A percentile compares a stretch with the other conserved stretches of the same genome.
phyloP scores from a whole-genome alignment of 2,113 vertebrate species.

The Pteropus alecto region DNA sequence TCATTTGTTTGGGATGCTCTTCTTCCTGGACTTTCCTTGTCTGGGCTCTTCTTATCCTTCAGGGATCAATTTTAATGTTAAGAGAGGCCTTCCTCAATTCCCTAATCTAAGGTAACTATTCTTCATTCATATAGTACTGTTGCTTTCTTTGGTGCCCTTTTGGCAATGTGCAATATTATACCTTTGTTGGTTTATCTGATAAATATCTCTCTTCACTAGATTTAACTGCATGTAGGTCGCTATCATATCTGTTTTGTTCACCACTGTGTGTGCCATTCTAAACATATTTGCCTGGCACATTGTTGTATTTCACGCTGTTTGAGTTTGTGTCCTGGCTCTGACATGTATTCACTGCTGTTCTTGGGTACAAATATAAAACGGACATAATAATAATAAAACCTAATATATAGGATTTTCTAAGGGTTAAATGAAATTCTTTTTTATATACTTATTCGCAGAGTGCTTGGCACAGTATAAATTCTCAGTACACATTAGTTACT shows the following conservation, averaged over 20 bases:
- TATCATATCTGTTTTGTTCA: background rate
- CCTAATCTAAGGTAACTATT: background rate
- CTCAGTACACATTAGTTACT: background rate
- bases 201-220: background rate
- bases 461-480: background rate
- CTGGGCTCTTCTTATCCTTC: background rate
- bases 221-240: background rate
- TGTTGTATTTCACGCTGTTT: background rate
- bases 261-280: background rate
- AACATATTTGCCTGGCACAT: background rate
- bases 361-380: background rate
- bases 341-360: background rate
- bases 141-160: background rate
- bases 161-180: background rate
- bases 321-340: background rate
- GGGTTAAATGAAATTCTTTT: background rate
- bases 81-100: background rate
- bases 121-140: background rate
- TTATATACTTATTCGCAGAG: background rate
- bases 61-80: background rate
- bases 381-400: background rate
- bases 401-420: background rate
- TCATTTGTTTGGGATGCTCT: background rate
- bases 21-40: background rate
- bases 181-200: background rate